Conservation (phyloP, 35 echinoderm and acorn worm genomes). For the Lytechinus variegatus region DNA sequence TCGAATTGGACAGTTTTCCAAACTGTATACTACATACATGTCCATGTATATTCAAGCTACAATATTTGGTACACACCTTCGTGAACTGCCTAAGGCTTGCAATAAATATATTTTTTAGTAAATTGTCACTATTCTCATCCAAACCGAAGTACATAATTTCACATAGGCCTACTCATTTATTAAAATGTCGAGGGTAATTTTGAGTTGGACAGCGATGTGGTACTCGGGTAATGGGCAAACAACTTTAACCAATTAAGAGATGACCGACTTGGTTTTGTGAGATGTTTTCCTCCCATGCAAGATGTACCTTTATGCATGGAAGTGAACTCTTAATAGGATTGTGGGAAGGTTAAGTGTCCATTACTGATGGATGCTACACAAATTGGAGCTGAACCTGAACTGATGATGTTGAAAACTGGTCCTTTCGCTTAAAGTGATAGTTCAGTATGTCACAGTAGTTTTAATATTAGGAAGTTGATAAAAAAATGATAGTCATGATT, state of each 20-base stretch:
- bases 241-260: neutral
- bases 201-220: neutral
- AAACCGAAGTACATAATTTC: neutral
- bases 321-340: neutral
- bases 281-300: neutral
- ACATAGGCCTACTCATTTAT: no score
- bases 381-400: neutral
- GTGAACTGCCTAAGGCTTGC: no score
- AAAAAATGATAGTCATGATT: no score
- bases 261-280: neutral
- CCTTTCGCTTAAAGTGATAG: no score
- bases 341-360: slow-evolving; percentile 9
- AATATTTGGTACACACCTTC: no score
- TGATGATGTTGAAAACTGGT: neutral
- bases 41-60: no score
- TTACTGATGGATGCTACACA: neutral
- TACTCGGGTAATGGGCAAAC: neutral
- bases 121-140: neutral
- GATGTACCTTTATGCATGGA: neutral
- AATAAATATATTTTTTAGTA: no score
- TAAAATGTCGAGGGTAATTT: neutral
- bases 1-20: no score
- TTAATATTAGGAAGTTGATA: no score
- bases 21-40: no score
- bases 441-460: no score